These are phyloP conservation scores for Ophion ellenae DNA, from an alignment of 2,888 invertebrate genomes.

Conservation along the genomic window DNA sequence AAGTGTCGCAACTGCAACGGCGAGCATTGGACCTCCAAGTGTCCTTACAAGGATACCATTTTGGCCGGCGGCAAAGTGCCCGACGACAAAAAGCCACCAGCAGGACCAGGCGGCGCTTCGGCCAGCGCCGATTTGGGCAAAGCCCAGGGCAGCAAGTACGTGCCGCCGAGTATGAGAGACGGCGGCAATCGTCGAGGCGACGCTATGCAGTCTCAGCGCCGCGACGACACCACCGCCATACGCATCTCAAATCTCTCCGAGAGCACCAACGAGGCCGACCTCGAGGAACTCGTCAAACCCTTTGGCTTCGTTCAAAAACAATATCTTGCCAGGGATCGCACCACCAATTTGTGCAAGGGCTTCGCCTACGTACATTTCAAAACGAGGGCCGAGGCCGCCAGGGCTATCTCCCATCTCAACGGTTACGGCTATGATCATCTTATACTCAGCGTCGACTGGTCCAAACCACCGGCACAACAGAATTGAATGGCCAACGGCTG, in stretches of 20 bases:
- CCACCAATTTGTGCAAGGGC: slow-evolving; percentile 95
- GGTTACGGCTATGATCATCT: slow-evolving; percentile 99
- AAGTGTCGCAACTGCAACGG: slow-evolving; percentile 96
- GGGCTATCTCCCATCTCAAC: slow-evolving; percentile 94
- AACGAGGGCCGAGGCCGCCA: slow-evolving; percentile 94
- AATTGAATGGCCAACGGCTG: slow-evolving; percentile 69
- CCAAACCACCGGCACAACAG: slow-evolving; percentile 89
- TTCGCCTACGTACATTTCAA: slow-evolving; percentile 99
- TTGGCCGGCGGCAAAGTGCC: slow-evolving; percentile 86
- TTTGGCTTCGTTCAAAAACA: slow-evolving; percentile 97
- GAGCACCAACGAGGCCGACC: slow-evolving; percentile 96
- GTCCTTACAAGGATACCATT: slow-evolving; percentile 98
- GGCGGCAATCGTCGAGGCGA: slow-evolving; percentile 91
- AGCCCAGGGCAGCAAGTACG: slow-evolving; percentile 89
- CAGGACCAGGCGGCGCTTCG: slow-evolving; percentile 72
- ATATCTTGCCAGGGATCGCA: slow-evolving; percentile 97
- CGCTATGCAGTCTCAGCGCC: slow-evolving; percentile 87
- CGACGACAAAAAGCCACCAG: slow-evolving; percentile 82
- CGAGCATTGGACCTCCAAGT: slow-evolving; percentile 99
- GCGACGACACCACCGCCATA: slow-evolving; percentile 95
- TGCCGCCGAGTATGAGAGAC: slow-evolving; percentile 95
- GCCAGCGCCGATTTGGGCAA: slow-evolving; percentile 74
- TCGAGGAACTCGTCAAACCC: slow-evolving; percentile 97
- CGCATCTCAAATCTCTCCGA: slow-evolving; percentile 98
- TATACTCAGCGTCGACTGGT: slow-evolving; percentile 99